Evolutionary conservation across 30 jellyfish, hydroid and myxozoan species (phyloP).

Genomic region (Turritopsis dohrnii): DNA sequence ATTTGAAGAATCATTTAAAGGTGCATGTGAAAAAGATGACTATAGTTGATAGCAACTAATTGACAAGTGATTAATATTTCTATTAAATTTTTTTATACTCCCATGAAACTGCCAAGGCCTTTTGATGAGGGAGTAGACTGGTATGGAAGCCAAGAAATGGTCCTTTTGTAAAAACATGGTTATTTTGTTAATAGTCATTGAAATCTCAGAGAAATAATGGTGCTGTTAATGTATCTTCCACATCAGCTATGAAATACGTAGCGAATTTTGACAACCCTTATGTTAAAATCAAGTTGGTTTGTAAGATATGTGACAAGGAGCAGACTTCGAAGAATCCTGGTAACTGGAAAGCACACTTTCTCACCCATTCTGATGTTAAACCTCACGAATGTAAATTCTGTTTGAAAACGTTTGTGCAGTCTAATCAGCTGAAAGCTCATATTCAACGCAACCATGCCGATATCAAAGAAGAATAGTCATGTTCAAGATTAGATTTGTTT

Average conservation of each 20-base stretch:
- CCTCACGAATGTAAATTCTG: slow-evolving; percentile 22
- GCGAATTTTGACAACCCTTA: slow-evolving; percentile 22
- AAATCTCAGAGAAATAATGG: neutral
- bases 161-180: neutral
- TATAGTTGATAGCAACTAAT: neutral
- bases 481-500: neutral
- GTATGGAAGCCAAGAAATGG: neutral
- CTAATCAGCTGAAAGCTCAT: slow-evolving; percentile 12
- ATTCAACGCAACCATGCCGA: neutral
- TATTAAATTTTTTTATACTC: neutral
- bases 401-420: neutral
- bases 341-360: slow-evolving; percentile 28
- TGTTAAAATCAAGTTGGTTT: slow-evolving; percentile 7
- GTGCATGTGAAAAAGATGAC: slow-evolving; percentile 4
- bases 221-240: neutral
- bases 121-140: neutral
- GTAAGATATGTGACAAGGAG: slow-evolving; percentile 23
- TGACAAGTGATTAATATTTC: neutral
- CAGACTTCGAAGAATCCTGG: slow-evolving; percentile 11
- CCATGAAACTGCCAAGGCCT: neutral
- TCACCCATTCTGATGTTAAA: slow-evolving; percentile 20
- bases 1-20: slow-evolving; percentile 32
- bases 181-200: neutral
- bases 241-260: slow-evolving; percentile 10
- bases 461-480: neutral